phyloP scores from a whole-genome alignment of 2,113 vertebrate species.

The Nettapus auritus region DNA sequence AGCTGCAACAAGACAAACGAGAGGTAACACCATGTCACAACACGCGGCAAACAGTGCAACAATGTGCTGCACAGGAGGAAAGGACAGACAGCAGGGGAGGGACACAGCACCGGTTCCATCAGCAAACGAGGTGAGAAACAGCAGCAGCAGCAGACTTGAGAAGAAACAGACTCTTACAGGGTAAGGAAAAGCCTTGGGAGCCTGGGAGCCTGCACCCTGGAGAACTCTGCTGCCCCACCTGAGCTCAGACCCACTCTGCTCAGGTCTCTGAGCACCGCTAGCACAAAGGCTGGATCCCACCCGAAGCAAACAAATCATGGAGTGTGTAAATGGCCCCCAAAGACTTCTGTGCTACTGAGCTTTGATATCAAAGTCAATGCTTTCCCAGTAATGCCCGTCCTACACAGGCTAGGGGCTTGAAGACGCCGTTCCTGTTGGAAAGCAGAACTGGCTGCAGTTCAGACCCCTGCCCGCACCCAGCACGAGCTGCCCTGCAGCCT shows the following conservation, averaged over 20 bases:
- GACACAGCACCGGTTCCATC: neutral
- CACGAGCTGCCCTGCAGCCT: neutral
- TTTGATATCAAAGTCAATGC: rapidly evolving
- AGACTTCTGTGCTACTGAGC: rapidly evolving
- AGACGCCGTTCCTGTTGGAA: neutral
- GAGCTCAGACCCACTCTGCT: neutral
- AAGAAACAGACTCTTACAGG: neutral
- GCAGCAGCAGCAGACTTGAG: rapidly evolving
- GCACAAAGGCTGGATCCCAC: rapidly evolving
- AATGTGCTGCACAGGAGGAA: neutral
- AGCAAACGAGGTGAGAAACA: neutral
- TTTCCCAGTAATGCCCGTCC: rapidly evolving
- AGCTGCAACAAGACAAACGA: neutral
- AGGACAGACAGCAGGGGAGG: neutral
- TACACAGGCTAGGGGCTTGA: rapidly evolving
- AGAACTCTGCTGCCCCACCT: too few species aligned
- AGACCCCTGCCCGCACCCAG: rapidly evolving
- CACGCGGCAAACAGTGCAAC: neutral
- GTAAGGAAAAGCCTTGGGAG: too few species aligned
- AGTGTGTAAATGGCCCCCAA: neutral
- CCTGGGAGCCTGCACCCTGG: too few species aligned
- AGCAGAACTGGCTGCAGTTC: neutral
- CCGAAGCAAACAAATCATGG: rapidly evolving
- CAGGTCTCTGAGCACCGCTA: neutral
- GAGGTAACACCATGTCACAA: rapidly evolving